Conservation (phyloP, 2,888 invertebrate genomes). For the Polydrusus tereticollis region DNA sequence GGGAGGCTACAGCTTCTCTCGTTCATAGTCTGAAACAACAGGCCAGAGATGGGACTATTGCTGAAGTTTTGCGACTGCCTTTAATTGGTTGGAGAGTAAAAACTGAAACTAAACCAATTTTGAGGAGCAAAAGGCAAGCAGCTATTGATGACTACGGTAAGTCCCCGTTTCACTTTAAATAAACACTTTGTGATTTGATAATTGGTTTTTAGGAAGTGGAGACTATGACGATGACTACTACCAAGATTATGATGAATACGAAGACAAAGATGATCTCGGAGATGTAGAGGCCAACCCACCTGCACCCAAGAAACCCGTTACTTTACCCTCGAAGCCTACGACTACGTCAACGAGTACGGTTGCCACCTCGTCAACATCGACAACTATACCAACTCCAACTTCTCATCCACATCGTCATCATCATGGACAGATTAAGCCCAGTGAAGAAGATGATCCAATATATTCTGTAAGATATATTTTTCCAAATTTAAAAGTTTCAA, state of each 20-base stretch:
- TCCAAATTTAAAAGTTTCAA: too few relatives aligned
- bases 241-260: constrained; percentile 67
- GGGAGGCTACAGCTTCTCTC: constrained; percentile 75
- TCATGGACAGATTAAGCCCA: constrained; percentile 64
- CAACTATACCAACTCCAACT: constrained; percentile 42
- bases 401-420: constrained; percentile 68
- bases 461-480: neutral
- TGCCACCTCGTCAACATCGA: constrained; percentile 50
- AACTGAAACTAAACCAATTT: constrained; percentile 64
- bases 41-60: constrained; percentile 79
- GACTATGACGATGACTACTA: constrained; percentile 64
- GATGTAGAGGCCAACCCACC: constrained; percentile 45
- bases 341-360: constrained; percentile 51
- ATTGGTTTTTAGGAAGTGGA: constrained; percentile 57
- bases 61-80: constrained; percentile 77
- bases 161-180: neutral
- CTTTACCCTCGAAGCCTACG: constrained; percentile 49
- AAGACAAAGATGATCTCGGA: constrained; percentile 54
- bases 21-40: constrained; percentile 79
- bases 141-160: constrained; percentile 53
- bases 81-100: constrained; percentile 79
- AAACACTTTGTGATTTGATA: neutral
- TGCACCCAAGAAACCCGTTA: constrained; percentile 26
- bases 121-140: constrained; percentile 45
- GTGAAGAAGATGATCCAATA: constrained; percentile 40